These are phyloP conservation scores for Poecile atricapillus DNA, from an alignment of 2,113 vertebrate species.

Conservation along the genomic window DNA sequence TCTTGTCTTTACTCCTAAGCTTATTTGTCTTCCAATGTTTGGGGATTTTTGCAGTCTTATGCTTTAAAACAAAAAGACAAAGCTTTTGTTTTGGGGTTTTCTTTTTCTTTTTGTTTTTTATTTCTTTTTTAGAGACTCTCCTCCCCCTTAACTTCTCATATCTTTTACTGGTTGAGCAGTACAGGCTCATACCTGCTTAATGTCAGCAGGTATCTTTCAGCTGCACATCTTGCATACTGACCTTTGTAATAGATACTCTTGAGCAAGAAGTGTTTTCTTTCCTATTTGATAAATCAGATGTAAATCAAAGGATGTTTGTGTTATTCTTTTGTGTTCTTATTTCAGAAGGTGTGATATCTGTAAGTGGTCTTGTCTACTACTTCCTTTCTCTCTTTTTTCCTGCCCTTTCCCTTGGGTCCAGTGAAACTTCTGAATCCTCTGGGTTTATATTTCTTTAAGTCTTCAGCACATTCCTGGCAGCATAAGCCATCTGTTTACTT, in stretches of 20 bases:
- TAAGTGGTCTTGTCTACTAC: background rate
- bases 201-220: background rate
- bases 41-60: background rate
- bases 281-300: background rate
- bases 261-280: background rate
- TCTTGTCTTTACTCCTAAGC: background rate
- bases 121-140: background rate
- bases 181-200: background rate
- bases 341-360: background rate
- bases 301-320: background rate
- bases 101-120: background rate
- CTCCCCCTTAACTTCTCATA: rapidly evolving
- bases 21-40: background rate
- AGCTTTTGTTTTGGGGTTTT: too few species aligned
- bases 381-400: background rate
- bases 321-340: background rate
- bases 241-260: background rate
- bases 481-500: slow-evolving; percentile 50
- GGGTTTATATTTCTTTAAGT: slow-evolving; percentile 14
- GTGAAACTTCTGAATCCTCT: slow-evolving; percentile 3
- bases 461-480: slow-evolving; percentile 42
- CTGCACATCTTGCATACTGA: background rate
- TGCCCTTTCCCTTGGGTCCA: background rate
- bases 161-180: background rate
- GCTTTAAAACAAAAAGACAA: background rate